phyloP scores from a whole-genome alignment of 1,140 invertebrate genomes.

The Pseudomyrmex pallidus region DNA sequence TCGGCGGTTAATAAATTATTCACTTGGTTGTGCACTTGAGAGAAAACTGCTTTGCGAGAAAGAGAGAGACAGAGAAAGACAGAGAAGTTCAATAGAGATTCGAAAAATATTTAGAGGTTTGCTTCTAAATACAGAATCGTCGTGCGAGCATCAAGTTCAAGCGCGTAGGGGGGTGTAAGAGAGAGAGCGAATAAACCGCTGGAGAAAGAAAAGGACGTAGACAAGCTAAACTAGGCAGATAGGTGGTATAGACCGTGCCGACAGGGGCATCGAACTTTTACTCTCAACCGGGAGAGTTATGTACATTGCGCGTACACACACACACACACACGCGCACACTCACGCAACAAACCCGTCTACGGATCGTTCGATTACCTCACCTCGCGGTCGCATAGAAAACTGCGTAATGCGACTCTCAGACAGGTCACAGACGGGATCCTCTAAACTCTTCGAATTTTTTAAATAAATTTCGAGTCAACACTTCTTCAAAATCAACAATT shows the following conservation, averaged over 20 bases:
- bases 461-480: conserved; percentile 15
- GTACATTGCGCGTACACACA: background rate
- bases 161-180: background rate
- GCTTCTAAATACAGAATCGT: background rate
- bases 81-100: background rate
- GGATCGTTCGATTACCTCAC: conserved; percentile 29
- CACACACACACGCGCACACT: too few relatives aligned
- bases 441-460: conserved; percentile 22
- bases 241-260: background rate
- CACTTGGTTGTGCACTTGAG: background rate
- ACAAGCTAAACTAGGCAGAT: conserved; percentile 20
- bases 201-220: background rate
- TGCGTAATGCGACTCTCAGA: background rate
- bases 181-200: background rate
- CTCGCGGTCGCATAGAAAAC: background rate
- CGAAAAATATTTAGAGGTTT: background rate
- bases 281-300: conserved; percentile 52
- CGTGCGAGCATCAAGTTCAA: conserved; percentile 38
- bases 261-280: conserved; percentile 71
- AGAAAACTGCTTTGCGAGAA: too few relatives aligned
- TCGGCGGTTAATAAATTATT: background rate
- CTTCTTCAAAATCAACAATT: background rate
- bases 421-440: background rate
- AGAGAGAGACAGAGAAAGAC: background rate
- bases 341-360: background rate